Evolutionary conservation across 2,113 vertebrate genomes (phyloP), one percentile per base, ranked within the genome.

Genomic region (Dryoscopus gambensis): DNA sequence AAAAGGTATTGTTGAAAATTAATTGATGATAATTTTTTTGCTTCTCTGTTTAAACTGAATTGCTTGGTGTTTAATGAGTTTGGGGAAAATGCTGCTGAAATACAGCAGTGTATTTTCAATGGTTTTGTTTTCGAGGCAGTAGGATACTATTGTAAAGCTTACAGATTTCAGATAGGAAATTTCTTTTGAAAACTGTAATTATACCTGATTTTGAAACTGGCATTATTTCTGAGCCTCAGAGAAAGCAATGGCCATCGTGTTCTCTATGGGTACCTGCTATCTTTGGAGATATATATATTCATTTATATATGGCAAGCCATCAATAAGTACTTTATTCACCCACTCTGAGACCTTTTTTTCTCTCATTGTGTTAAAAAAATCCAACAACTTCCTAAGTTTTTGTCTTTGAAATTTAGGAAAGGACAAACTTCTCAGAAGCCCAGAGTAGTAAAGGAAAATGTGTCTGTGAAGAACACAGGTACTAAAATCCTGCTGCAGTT

Each of bases 21-120:
- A 35, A 37, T 22, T 60, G 30, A 13, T 19, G 0, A 1, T 2
- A n/a, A 2, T 9, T n/a, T 22, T 53, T 50, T 59, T 78, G 3
- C 7, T 83, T 40, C 9, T 50, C 52, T 68, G 4, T 55, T 69
- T 55, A 46, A 87, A 52, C 6, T 21, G 6, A 44, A 35, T 39
- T 77, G 1, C 6, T 53, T 53, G 19, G 11, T 76, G 28, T 37
- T 44, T 67, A 31, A 37, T 65, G 57, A 64, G 18, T 42, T 64
- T 69, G 62, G 60, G 31, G 28, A 33, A 23, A 70, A 25, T 15
- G 20, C 30, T 24, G 14, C 33, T 64, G 37, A 60, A 76, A 24
- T 7, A 17, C n/a, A 71, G 39, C 44, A 64, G 13, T 42, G 9
- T 22, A 5, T 46, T 71, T 86, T n/a, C 39, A 55, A 27, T n/a